A percentile compares a stretch with the other conserved stretches of the same genome.
Evolutionary conservation across 2,888 invertebrate genomes (phyloP).

Genomic region (Protonemura montana): DNA sequence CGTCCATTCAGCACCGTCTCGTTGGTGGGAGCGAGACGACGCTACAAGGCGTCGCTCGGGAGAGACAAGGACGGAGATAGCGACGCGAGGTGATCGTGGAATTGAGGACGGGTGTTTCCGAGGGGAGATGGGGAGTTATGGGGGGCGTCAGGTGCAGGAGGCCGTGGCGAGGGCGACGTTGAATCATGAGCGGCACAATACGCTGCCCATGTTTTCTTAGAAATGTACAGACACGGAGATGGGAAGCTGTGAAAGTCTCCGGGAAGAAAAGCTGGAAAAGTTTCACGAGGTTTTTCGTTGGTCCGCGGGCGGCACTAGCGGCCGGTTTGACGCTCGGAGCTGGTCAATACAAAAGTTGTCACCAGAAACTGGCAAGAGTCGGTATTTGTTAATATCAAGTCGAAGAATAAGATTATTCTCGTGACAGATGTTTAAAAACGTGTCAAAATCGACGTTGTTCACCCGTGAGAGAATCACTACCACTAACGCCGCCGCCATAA

Average conservation of each 20-base stretch:
- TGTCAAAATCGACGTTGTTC: too few relatives aligned
- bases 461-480: too few relatives aligned
- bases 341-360: background rate
- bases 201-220: background rate
- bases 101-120: background rate
- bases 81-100: too few relatives aligned
- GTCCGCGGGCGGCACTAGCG: too few relatives aligned
- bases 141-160: background rate
- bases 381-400: too few relatives aligned
- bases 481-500: too few relatives aligned
- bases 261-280: background rate
- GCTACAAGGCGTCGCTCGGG: background rate
- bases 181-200: background rate
- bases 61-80: background rate
- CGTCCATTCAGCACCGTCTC: conserved; percentile 39
- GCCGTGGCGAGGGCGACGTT: background rate
- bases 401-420: too few relatives aligned
- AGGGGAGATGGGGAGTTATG: background rate
- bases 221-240: background rate
- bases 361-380: too few relatives aligned
- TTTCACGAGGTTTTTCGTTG: background rate
- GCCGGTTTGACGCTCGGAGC: background rate
- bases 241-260: background rate
- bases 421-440: too few relatives aligned
- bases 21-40: background rate